Evolutionary conservation across 1,140 invertebrate species (phyloP), one percentile per base, ranked within the genome.

Genomic region (Acyrthosiphon pisum): DNA sequence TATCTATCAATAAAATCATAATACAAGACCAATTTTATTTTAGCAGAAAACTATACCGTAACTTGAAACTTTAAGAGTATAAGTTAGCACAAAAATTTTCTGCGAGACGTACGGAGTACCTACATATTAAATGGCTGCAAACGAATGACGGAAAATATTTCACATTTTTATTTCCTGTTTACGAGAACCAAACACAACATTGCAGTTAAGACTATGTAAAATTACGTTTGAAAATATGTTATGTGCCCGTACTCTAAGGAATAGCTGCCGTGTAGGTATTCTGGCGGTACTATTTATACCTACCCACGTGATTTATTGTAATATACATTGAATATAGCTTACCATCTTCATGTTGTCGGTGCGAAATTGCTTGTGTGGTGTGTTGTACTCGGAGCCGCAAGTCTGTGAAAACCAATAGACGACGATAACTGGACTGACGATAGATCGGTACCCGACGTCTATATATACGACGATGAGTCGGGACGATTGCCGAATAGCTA

Each of bases 381-480:
- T 76, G 14, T 60, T 18, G 50, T n/a, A n/a, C 1, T n/a, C 20
- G 46, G 8, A 9, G n/a, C 46, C 26, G 46, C 35, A 88, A 50
- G 35, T 89, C 35, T 89, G 0, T 89, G 60, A 37, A 90, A 86
- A 30, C 53, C 68, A 26, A 84, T 53, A 26, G 48, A 86, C 76
- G 91, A 53, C 60, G 76, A 93, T 86, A 26, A 84, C 91, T 86
- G 91, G 86, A 93, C 91, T 93, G 91, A 93, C 91, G 48, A 93
- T 86, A 48, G 41, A 93, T 53, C 81, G 35, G 48, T 53, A 86
- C 14, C 81, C 91, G 89, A 44, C 81, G 81, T 84, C 81, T 83
- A 53, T 93, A 93, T 93, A 93, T 93, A 93, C 4, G 46, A 84
- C 37, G 76, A 92, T 53, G 91, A 7, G n/a, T 26, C 48, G n/a